Percentiles rank a stretch among this genome's conserved stretches.
These are phyloP conservation scores for Dermolepida albohirtum DNA, from an alignment of 2,888 invertebrate genomes.

Conservation along the genomic window DNA sequence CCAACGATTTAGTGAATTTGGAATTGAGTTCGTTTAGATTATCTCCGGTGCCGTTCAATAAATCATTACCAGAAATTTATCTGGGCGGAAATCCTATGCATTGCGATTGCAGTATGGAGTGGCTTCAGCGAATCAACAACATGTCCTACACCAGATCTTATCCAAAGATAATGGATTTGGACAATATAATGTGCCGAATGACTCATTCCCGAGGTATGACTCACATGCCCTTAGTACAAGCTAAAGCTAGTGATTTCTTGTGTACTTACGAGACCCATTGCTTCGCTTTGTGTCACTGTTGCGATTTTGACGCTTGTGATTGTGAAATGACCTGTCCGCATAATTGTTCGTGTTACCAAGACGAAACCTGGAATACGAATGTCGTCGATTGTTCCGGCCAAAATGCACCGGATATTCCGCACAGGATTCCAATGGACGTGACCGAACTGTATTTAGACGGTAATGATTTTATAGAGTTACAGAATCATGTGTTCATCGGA, in stretches of 20 bases:
- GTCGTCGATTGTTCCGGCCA: conserved; percentile 91
- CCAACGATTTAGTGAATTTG: conserved; percentile 85
- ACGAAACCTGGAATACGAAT: conserved; percentile 92
- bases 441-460: conserved; percentile 94
- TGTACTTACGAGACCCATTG: conserved; percentile 94
- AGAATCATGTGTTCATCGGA: conserved; percentile 90
- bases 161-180: conserved; percentile 89
- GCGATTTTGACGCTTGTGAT: conserved; percentile 96
- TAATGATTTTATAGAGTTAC: conserved; percentile 85
- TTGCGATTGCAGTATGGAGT: conserved; percentile 96
- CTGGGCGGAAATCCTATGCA: conserved; percentile 93
- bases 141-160: conserved; percentile 85
- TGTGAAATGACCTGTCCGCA: conserved; percentile 97
- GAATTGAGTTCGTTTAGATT: conserved; percentile 85
- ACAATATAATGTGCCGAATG: conserved; percentile 89
- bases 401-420: conserved; percentile 81
- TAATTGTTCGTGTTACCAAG: conserved; percentile 95
- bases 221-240: conserved; percentile 80
- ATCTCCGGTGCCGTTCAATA: conserved; percentile 78
- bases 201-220: conserved; percentile 85
- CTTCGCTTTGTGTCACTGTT: conserved; percentile 94
- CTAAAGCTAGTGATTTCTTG: conserved; percentile 86
- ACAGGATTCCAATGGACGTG: conserved; percentile 92
- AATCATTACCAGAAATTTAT: conserved; percentile 87
- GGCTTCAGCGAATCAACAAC: conserved; percentile 91